Conservation (phyloP, 1,140 invertebrate species). For the Tetranychus urticae region DNA sequence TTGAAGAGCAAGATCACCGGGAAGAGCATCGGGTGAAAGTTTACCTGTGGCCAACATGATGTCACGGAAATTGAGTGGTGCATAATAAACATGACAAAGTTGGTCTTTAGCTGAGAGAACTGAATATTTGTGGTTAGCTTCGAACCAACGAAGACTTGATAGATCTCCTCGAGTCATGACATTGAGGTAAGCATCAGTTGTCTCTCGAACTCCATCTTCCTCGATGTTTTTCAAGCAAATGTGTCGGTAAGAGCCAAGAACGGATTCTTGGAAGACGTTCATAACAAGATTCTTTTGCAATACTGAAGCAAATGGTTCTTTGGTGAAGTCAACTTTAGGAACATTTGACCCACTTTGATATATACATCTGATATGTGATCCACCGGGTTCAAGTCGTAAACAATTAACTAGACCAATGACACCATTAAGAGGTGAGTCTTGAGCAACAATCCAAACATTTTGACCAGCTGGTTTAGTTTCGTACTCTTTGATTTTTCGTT, state of each 20-base stretch:
- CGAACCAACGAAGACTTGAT: slow-evolving; percentile 74
- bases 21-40: slow-evolving; percentile 76
- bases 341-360: neutral
- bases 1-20: slow-evolving; percentile 20
- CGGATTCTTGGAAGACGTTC: slow-evolving; percentile 5
- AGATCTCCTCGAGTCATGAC: slow-evolving; percentile 61
- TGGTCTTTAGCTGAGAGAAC: slow-evolving; percentile 24
- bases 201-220: slow-evolving; percentile 11
- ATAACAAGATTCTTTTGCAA: slow-evolving; percentile 20
- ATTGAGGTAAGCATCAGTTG: slow-evolving; percentile 79
- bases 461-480: slow-evolving; percentile 4
- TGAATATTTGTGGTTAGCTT: slow-evolving; percentile 41
- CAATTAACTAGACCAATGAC: slow-evolving; percentile 69
- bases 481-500: slow-evolving; percentile 6
- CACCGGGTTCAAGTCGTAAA: slow-evolving; percentile 54
- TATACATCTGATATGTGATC: slow-evolving; percentile 35
- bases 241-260: slow-evolving; percentile 10
- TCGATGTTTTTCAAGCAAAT: slow-evolving; percentile 21
- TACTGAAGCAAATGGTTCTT: slow-evolving; percentile 4
- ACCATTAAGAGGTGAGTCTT: slow-evolving; percentile 29
- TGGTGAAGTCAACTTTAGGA: slow-evolving; percentile 4
- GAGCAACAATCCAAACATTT: slow-evolving; percentile 14
- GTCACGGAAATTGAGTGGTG: slow-evolving; percentile 13
- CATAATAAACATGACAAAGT: slow-evolving; percentile 43
- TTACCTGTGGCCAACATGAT: slow-evolving; percentile 60